phyloP scores from a whole-genome alignment of 2,888 invertebrate species.

The Chymomyza fuscimana region DNA sequence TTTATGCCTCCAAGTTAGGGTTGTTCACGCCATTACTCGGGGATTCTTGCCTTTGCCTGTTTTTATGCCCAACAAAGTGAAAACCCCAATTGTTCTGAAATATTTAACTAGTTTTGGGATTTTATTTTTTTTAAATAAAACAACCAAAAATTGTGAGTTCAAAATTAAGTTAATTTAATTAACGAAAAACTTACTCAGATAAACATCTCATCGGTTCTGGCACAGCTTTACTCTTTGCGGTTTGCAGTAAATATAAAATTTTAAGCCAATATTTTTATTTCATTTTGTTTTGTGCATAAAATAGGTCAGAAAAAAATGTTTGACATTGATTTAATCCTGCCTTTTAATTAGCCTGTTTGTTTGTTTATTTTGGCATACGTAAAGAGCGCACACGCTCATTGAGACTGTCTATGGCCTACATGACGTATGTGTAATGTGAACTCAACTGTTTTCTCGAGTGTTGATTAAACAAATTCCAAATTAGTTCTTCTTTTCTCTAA shows the following conservation, averaged over 20 bases:
- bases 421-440: constrained; percentile 49
- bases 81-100: no score
- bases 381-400: neutral
- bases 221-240: no score
- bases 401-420: constrained; percentile 26
- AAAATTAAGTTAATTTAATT: no score
- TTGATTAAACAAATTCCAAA: constrained; percentile 74
- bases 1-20: no score
- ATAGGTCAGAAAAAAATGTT: constrained; percentile 6
- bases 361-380: constrained; percentile 42
- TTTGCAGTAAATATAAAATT: constrained; percentile 15
- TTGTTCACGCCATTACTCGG: no score
- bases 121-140: no score
- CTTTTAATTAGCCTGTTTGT: constrained; percentile 72
- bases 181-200: no score
- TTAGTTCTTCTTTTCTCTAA: constrained; percentile 47
- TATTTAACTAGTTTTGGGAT: no score
- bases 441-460: constrained; percentile 41
- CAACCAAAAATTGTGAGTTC: no score
- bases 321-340: constrained; percentile 35
- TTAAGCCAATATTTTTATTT: constrained; percentile 14
- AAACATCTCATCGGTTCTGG: no score
- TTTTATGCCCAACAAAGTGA: no score
- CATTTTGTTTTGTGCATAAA: neutral
- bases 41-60: no score